Base-by-base conservation (phyloP, 2,113 vertebrate species). In the Micronisus gabar region DNA sequence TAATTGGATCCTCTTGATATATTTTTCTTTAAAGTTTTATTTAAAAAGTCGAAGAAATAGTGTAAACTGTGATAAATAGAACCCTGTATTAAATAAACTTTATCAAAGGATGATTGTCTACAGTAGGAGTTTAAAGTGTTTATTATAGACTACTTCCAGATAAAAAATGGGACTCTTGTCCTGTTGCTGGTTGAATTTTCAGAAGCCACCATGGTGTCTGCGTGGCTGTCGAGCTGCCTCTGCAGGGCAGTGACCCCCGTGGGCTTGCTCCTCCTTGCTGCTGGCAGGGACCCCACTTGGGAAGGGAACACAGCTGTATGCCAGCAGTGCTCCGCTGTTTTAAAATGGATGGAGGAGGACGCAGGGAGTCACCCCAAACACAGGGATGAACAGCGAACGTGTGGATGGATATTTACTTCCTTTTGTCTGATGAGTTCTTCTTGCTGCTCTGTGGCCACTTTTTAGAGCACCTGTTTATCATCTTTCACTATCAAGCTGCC, bases 41-140 rank as follows among this genome's bases (percentile, higher is more conserved):
- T 41, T 66, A 1, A 81, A 67, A 99, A 93, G 97, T 95, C 0
- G 98, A 99, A 92, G 98, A 98, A 79, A 98, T 97, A 86, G 97
- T 98, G 7, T 98, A 98, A 97, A 98, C 98, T 94, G 95, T 96
- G 93, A 97, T 98, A 71, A 91, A 23, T 20, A 67, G 59, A 50
- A 30, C 23, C 32, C 61, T 55, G 34, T 61, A 13, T 61, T 36
- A 61, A 93, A 34, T 41, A 80, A 72, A 40, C 27, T 67, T 58
- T 15, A 38, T 40, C 23, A 26, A 62, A 78, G n/a, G 23, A 34
- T 30, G 20, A 48, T 22, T 67, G n/a, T 10, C 58, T 56, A 19
- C 18, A 53, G 56, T 14, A 41, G 52, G 36, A 48, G 26, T 43
- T 72, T 34, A 34, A 55, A 5, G 25, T 59, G 38, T 53, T 81